These are phyloP conservation scores for Ammodramus savannarum DNA, from an alignment of 2,113 vertebrate genomes.

Conservation along the genomic window DNA sequence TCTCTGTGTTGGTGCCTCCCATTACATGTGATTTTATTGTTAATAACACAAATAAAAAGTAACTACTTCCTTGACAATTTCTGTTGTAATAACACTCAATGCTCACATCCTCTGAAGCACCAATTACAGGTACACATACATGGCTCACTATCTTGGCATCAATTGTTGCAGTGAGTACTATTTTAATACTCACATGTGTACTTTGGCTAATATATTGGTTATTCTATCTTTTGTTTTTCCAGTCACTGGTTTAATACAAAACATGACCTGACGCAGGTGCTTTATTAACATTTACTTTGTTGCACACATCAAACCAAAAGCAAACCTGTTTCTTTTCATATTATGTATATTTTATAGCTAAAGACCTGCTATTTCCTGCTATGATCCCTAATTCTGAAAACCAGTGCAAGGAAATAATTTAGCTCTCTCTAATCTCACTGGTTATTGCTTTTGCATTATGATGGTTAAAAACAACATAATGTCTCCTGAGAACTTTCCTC, in stretches of 20 bases:
- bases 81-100: neutral
- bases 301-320: neutral
- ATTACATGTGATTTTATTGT: neutral
- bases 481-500: neutral
- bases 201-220: neutral
- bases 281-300: neutral
- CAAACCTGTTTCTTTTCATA: neutral
- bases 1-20: neutral
- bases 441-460: neutral
- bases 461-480: neutral
- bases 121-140: neutral
- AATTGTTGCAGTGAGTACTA: neutral
- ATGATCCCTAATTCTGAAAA: neutral
- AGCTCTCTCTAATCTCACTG: neutral
- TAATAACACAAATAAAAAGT: neutral
- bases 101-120: neutral
- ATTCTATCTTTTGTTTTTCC: conserved; percentile 13
- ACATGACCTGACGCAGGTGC: neutral
- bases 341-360: neutral
- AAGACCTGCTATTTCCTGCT: neutral
- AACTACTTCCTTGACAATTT: conserved; percentile 8
- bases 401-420: neutral
- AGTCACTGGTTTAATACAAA: neutral
- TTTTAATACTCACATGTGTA: neutral
- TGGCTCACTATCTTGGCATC: neutral